Base-by-base conservation (phyloP, 2,797 vertebrate genomes). In the Arvicola amphibius region DNA sequence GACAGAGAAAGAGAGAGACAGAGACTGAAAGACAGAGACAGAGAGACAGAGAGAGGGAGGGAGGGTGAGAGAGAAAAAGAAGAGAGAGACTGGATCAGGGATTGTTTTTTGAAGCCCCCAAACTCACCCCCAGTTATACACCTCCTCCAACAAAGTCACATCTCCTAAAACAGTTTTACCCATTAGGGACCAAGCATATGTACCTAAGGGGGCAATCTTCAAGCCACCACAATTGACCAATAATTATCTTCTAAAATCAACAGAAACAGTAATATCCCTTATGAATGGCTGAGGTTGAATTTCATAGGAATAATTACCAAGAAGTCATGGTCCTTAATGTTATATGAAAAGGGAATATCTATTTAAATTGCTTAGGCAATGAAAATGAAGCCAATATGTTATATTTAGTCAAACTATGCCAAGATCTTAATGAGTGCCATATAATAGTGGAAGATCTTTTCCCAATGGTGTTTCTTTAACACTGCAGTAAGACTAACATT, bases 321-420 rank as follows among this genome's bases (percentile, higher is more conserved):
- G 69, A 43, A 90, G 84, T 32, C 83, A 32, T 25, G 29, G 8
- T 37, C 80, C 4, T 69, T 81, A 81, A 46, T 34, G 53, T 3
- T 13, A 56, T 80, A 63, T 53, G 3, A 63, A 84, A 90, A 67
- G 6, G 1, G 17, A 69, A 53, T 71, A 13, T 21, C 27, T 80
- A 85, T 73, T 89, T 88, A 91, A 90, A n/a, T 53, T 67, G 56
- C 56, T 88, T 12, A 73, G 85, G 48, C 29, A 59, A 92, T 48
- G 71, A 94, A 90, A 86, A 93, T 59, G 59, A 93, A 90, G 27
- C 7, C 23, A 40, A 13, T 65, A 40, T 51, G 61, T 92, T 65
- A 86, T 81, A 78, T 88, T 77, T 43, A 85, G 19, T 91, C 46
- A 88, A 71, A 88, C 25, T 85, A 29, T 1, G 10, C 17, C 32